Base-by-base conservation (phyloP, 2,113 vertebrate species). In the Gasterosteus aculeatus region DNA sequence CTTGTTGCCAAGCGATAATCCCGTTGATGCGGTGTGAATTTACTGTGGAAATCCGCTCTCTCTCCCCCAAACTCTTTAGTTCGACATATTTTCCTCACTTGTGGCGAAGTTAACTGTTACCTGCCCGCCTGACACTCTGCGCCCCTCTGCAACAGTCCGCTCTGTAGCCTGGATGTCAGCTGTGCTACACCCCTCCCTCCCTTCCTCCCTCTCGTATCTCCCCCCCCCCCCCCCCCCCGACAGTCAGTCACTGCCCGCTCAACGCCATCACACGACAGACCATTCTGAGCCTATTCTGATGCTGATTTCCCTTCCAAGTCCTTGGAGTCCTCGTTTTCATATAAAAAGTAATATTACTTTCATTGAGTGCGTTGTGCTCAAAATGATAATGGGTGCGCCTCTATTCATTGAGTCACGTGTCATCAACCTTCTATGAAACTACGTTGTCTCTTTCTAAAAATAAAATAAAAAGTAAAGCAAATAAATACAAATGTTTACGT, bases 61-160 rank as follows among this genome's bases (percentile, higher is more conserved):
- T 69, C 56, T 63, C 53, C 38, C 56, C 46, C 47, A 2, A 26
- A 56, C 42, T 75, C 47, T 60, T 82, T 49, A 72, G 59, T 33
- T 68, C 60, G 56, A 74, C 62, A 72, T 59, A 26, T 80, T 66
- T 57, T 3, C 10, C 29, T 16, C 54, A 59, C 64, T 77, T 72
- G 68, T 74, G 72, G 35, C 35, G 67, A n/a, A 87, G 77, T 89
- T 85, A 82, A 85, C 83, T 9, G 78, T 81, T 83, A 72, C 78
- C 82, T 80, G 80, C 66, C 85, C 81, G 62, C 80, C 64, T 57
- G 38, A 69, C 81, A 39, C 10, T 59, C 77, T 16, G 68, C 46
- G 41, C 60, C 69, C 59, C 44, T 77, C 73, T 85, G 80, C 60
- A 29, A 47, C 69, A 65, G 46, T 56, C 74, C 47, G 68, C 64